Percentiles rank a stretch among this genome's conserved stretches.
These are phyloP conservation scores for Monochamus saltuarius DNA, from an alignment of 1,140 invertebrate species.

Conservation along the genomic window DNA sequence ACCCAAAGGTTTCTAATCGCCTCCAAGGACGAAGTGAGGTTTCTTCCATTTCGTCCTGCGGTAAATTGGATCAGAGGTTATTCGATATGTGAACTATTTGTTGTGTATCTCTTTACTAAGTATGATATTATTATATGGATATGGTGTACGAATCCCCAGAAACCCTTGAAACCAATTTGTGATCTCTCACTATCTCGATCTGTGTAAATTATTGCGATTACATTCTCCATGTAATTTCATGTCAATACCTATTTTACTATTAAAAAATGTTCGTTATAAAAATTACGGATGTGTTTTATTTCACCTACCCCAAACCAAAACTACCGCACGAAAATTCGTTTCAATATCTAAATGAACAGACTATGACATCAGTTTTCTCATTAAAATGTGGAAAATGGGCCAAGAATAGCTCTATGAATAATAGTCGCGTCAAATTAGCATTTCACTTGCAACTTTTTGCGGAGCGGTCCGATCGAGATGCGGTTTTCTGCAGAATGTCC, in stretches of 20 bases:
- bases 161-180: constrained; percentile 32
- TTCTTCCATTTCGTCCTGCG: constrained; percentile 17
- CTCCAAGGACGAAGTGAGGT: constrained; percentile 14
- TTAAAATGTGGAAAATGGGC: too few species aligned
- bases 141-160: constrained; percentile 13
- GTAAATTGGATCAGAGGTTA: constrained; percentile 19
- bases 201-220: constrained; percentile 44
- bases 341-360: too few species aligned
- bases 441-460: too few species aligned
- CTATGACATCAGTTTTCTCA: too few species aligned
- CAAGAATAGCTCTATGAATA: too few species aligned
- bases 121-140: constrained; percentile 6
- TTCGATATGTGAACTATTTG: constrained; percentile 7
- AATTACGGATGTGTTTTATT: constrained; percentile 34
- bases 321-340: too few species aligned
- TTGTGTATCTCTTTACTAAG: constrained; percentile 9
- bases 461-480: too few species aligned
- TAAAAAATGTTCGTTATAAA: constrained; percentile 49
- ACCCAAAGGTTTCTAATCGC: constrained; percentile 21
- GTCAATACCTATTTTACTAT: constrained; percentile 51
- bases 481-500: too few species aligned
- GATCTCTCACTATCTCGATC: constrained; percentile 36
- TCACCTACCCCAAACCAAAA: neutral
- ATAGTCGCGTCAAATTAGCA: too few species aligned
- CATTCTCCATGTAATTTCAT: constrained; percentile 41